Percentiles rank a stretch among this genome's conserved stretches.
Evolutionary conservation across 2,888 invertebrate genomes (phyloP).

Genomic region (Notocelia uddmanniana): DNA sequence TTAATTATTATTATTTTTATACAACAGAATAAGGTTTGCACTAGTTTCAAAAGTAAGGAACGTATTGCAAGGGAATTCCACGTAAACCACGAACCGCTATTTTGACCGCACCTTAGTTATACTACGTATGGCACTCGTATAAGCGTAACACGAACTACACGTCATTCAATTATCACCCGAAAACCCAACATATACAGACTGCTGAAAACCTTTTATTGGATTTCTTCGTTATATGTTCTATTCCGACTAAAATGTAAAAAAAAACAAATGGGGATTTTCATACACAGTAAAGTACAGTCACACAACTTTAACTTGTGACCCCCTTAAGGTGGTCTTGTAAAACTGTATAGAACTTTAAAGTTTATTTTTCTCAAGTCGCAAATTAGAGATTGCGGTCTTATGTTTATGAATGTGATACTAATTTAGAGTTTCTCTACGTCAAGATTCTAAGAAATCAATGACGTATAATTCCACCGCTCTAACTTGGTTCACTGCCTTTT

Average conservation of each 20-base stretch:
- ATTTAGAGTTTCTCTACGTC: not conserved
- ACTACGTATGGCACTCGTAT: not conserved
- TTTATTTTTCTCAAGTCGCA: no score
- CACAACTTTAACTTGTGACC: no score
- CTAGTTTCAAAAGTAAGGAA: no score
- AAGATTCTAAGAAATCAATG: not conserved
- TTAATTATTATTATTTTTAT: no score
- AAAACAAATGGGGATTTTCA: not conserved
- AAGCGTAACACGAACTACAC: constrained; percentile 5
- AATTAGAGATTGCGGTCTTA: no score
- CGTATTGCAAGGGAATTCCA: no score
- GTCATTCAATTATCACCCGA: not conserved
- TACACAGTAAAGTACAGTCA: not conserved
- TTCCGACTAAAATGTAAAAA: not conserved
- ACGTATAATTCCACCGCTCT: not conserved
- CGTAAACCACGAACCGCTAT: no score
- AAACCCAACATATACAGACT: not conserved
- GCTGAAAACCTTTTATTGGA: not conserved
- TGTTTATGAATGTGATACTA: not conserved
- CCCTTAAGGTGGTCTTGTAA: no score
- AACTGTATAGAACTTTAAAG: no score
- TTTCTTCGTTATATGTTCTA: not conserved
- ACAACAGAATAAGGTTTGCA: no score
- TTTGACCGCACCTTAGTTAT: not conserved
- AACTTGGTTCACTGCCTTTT: constrained; percentile 3